phyloP scores from a whole-genome alignment of 2,797 vertebrate genomes.

The Cynodonichthys magdalenae region DNA sequence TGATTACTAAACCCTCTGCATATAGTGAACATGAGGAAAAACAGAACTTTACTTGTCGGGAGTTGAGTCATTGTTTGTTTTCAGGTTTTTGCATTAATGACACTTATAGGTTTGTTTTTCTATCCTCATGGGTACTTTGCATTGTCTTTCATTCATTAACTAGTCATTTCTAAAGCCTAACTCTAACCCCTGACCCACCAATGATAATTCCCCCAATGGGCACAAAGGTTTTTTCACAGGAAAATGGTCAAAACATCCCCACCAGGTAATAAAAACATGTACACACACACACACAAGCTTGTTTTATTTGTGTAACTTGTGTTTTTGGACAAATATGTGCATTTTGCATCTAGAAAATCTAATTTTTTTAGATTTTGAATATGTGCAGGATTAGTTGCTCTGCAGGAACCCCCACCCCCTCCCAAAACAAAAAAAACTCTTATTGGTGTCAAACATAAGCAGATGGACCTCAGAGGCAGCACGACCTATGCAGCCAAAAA shows the following conservation, averaged over 20 bases:
- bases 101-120: no score
- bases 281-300: neutral
- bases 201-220: no score
- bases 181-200: no score
- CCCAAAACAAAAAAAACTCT: constrained; percentile 25
- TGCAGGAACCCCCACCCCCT: no score
- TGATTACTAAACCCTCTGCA: neutral
- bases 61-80: neutral
- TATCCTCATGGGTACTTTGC: no score
- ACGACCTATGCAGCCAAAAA: constrained; percentile 11
- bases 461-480: constrained; percentile 41
- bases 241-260: no score
- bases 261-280: no score
- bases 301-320: neutral
- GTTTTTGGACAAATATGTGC: neutral
- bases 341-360: neutral
- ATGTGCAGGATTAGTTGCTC: constrained; percentile 11
- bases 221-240: no score
- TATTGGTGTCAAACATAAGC: constrained; percentile 35
- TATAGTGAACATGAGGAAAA: constrained; percentile 1
- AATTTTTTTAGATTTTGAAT: neutral
- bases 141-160: no score
- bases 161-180: no score
- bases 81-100: neutral
- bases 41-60: neutral